phyloP scores from a whole-genome alignment of 2,888 invertebrate genomes.

The Mactromeris polynyma region DNA sequence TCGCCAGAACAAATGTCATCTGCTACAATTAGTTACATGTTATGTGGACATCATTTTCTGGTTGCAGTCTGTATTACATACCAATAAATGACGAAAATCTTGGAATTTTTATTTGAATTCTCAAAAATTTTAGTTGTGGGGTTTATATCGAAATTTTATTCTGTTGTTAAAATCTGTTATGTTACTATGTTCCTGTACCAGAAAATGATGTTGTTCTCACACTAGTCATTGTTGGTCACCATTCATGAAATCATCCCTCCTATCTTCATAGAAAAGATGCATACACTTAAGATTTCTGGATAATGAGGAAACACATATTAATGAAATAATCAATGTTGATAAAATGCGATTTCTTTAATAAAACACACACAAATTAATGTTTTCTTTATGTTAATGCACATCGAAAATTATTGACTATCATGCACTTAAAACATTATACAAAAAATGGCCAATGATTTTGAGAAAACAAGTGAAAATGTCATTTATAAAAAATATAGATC shows the following conservation, averaged over 20 bases:
- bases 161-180: background rate
- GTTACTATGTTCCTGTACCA: background rate
- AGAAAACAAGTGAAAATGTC: no score
- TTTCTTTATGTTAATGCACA: background rate
- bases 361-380: no score
- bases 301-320: no score
- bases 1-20: background rate
- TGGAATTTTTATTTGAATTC: no score
- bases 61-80: background rate
- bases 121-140: no score
- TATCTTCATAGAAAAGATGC: background rate
- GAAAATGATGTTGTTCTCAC: background rate
- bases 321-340: no score
- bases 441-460: no score
- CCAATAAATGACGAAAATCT: background rate
- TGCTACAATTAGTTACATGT: constrained; percentile 26
- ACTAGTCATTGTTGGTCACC: background rate
- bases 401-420: no score
- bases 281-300: background rate
- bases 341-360: no score
- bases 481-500: no score
- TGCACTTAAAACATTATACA: no score
- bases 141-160: no score
- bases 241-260: constrained; percentile 8
- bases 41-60: background rate